Evolutionary conservation across 37 sponge, comb jelly and placozoan genomes (phyloP), one percentile per base, ranked within the genome.

Genomic region (Chondrilla cf. caribensis): DNA sequence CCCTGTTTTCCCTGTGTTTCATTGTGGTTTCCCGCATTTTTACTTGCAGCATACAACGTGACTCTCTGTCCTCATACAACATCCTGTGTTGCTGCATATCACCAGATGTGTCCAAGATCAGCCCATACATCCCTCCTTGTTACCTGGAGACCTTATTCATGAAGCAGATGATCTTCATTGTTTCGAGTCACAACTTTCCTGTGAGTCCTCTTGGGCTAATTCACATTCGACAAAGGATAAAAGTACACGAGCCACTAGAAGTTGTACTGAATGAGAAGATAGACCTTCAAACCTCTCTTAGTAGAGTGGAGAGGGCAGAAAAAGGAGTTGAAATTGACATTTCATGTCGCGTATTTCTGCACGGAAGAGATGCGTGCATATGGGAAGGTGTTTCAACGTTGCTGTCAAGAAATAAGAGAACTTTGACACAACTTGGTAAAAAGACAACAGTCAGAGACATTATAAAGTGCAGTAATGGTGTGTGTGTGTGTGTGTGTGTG

Each of bases 121-220:
- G 43, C 5, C 18, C 43, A 73, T 22, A 36, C 18, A 43, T 73
- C 9, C 67, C 81, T 24, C 44, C 38, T 1, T 81, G 81, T 66
- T 84, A 58, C 40, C 75, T 51, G 0, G 84, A 84, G 57, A 60
- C 77, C 43, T 39, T 73, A 17, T 84, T 84, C 78, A 29, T 84
- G 2, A 54, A 39, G 32, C 84, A 38, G 43, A 24, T 58, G 58
- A 38, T 84, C 22, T 22, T 43, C 18, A 31, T 84, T 3, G 44
- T 58, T 11, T 57, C 84, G 9, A 77, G 44, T 41, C 15, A 17
- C 65, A 32, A 32, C 31, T 84, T 84, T 29, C 84, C 84, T 31
- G 57, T 84, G 42, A 84, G 84, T 75, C 76, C 84, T 2, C 59
- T 84, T 28, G 84, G 77, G 19, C 77, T 84, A 33, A 84, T 84